Percentiles rank a stretch among this genome's conserved stretches.
phyloP scores from a whole-genome alignment of 2,888 invertebrate species.

The Elgonia sp. region DNA sequence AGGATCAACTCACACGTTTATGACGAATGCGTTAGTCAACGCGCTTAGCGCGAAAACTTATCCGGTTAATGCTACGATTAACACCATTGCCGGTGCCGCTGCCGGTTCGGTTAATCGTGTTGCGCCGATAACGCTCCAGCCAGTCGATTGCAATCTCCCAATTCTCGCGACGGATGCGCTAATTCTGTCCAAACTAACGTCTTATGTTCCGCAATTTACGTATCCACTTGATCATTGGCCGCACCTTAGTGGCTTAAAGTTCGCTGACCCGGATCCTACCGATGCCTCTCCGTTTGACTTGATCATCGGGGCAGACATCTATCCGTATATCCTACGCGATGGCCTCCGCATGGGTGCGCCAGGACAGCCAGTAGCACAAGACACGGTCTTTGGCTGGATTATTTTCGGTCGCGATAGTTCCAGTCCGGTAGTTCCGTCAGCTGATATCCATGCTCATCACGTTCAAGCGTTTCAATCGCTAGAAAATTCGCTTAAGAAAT shows the following conservation, averaged over 20 bases:
- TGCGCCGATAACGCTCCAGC: not conserved
- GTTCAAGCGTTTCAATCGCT: not conserved
- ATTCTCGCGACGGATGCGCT: not conserved
- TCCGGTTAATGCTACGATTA: not conserved
- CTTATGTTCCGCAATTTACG: slow-evolving; percentile 3
- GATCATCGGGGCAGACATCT: not conserved
- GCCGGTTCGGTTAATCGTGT: not conserved
- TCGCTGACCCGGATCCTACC: slow-evolving; percentile 42
- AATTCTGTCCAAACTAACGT: not conserved
- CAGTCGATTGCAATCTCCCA: not conserved
- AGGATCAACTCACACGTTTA: slow-evolving; percentile 31
- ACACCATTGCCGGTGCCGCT: not conserved
- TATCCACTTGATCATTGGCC: slow-evolving; percentile 26
- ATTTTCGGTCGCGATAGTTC: not conserved
- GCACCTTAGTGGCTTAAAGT: slow-evolving; percentile 35
- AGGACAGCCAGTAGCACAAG: not conserved
- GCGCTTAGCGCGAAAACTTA: slow-evolving; percentile 40
- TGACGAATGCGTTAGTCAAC: not conserved
- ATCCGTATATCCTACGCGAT: not conserved
- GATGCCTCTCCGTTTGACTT: not conserved
- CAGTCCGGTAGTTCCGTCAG: not conserved
- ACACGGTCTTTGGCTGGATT: not conserved
- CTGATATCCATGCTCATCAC: not conserved
- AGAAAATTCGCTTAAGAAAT: not conserved
- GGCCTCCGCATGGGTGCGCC: not conserved